Evolutionary conservation across 2,888 invertebrate genomes (phyloP).

Genomic region (Drosophila anomalata): DNA sequence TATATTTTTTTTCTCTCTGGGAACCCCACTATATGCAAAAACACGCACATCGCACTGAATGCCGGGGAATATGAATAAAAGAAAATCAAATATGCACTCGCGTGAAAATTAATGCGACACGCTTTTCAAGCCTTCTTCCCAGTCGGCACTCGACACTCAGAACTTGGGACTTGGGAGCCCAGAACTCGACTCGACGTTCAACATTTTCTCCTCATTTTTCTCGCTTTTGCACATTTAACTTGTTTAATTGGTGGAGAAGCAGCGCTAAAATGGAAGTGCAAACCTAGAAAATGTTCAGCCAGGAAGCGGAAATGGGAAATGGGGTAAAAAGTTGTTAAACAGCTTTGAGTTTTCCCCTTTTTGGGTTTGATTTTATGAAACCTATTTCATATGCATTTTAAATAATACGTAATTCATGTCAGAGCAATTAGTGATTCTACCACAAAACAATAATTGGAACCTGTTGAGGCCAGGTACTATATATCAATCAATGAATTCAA

Average conservation of each 20-base stretch:
- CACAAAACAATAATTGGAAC: constrained; percentile 1
- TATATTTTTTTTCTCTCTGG: neutral
- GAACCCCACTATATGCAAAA: constrained; percentile 44
- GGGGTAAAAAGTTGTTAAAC: constrained; percentile 42
- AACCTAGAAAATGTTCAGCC: constrained; percentile 33
- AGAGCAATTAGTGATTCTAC: constrained; percentile 17
- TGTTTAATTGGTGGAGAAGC: constrained; percentile 52
- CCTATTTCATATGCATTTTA: constrained; percentile 10
- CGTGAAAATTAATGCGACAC: constrained; percentile 66
- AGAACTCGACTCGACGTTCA: constrained; percentile 9
- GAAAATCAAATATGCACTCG: constrained; percentile 70
- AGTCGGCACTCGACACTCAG: neutral
- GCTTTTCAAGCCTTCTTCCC: constrained; percentile 38
- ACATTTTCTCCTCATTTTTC: neutral
- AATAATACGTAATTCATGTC: constrained; percentile 18
- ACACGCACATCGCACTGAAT: constrained; percentile 16
- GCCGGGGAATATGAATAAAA: constrained; percentile 54
- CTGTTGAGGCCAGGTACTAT: neutral
- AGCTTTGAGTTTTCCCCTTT: constrained; percentile 3
- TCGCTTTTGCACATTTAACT: constrained; percentile 31
- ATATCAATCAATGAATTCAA: constrained; percentile 26
- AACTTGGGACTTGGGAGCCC: neutral
- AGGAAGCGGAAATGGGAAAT: constrained; percentile 24
- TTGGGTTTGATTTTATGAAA: neutral
- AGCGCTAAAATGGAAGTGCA: constrained; percentile 30